A percentile compares a stretch with the other conserved stretches of the same genome.
Evolutionary conservation across 2,113 vertebrate species (phyloP).

Genomic region (Dromaius novaehollandiae): DNA sequence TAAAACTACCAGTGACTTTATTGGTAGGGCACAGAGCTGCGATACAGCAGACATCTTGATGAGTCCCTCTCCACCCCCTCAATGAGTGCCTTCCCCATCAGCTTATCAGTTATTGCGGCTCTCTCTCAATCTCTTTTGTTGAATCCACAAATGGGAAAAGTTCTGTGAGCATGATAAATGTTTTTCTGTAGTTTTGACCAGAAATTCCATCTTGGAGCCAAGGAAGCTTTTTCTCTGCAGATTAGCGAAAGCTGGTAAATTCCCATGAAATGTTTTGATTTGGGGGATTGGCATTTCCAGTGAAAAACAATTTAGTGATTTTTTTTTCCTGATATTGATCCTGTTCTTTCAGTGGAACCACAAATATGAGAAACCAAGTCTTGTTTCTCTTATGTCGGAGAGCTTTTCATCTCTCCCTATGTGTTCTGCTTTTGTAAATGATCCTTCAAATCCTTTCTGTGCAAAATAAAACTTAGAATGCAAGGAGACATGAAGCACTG

Average conservation of each 20-base stretch:
- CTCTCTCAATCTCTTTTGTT: not conserved
- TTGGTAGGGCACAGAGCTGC: not conserved
- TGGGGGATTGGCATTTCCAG: not conserved
- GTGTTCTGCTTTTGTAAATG: not conserved
- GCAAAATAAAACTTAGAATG: not conserved
- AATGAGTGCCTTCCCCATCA: not conserved
- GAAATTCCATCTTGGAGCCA: not conserved
- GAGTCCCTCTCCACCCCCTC: not conserved
- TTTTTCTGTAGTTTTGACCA: not conserved
- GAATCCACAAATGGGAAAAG: not conserved
- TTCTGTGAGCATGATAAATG: not conserved
- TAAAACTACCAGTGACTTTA: not conserved
- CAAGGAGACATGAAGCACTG: not conserved
- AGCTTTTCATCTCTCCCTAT: not conserved
- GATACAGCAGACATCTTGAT: not conserved
- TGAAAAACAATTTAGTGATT: not conserved
- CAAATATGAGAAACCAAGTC: not conserved
- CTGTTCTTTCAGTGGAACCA: not conserved
- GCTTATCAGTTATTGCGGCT: not conserved
- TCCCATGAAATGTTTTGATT: not conserved
- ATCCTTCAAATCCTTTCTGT: conserved; percentile 14
- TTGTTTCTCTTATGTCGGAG: not conserved
- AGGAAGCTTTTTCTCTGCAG: not conserved
- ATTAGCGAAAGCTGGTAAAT: not conserved
- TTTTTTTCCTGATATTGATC: not conserved